Percentiles rank a stretch among this genome's conserved stretches.
Evolutionary conservation across 2,888 invertebrate species (phyloP).

Genomic region (Ernsta delagoae): DNA sequence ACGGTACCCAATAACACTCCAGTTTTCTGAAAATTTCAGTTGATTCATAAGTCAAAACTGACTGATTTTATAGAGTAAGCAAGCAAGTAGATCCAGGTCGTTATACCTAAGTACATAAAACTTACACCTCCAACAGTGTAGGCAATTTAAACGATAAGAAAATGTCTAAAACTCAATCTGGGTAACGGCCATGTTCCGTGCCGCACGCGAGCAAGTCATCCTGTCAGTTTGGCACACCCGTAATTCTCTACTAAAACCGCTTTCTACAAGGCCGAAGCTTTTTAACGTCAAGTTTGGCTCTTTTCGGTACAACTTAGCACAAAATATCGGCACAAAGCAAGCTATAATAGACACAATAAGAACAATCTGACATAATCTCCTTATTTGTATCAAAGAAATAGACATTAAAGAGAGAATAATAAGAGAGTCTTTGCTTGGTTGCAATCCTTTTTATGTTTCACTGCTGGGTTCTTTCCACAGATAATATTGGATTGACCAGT

Average conservation of each 20-base stretch:
- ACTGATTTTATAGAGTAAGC: too few relatives aligned
- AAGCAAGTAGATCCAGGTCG: too few relatives aligned
- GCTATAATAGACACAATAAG: not conserved
- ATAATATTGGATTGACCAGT: too few relatives aligned
- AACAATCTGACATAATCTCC: not conserved
- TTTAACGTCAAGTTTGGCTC: conserved; percentile 3
- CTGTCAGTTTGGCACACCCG: conserved; percentile 4
- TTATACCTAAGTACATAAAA: not conserved
- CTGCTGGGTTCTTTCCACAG: too few relatives aligned
- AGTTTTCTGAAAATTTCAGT: too few relatives aligned
- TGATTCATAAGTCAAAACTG: too few relatives aligned
- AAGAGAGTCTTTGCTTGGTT: too few relatives aligned
- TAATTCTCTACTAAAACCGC: not conserved
- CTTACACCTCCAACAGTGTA: not conserved
- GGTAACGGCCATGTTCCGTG: conserved; percentile 11
- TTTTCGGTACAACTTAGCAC: not conserved
- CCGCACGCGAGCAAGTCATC: conserved; percentile 21
- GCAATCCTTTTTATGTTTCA: too few relatives aligned
- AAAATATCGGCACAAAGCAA: not conserved
- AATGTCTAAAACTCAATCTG: conserved; percentile 20
- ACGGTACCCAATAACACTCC: too few relatives aligned
- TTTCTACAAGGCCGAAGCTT: conserved; percentile 13
- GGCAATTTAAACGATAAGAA: conserved; percentile 7
- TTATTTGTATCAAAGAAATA: too few relatives aligned
- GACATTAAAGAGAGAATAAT: too few relatives aligned